phyloP scores from a whole-genome alignment of 2,888 invertebrate genomes.

The Coenonympha glycerion region DNA sequence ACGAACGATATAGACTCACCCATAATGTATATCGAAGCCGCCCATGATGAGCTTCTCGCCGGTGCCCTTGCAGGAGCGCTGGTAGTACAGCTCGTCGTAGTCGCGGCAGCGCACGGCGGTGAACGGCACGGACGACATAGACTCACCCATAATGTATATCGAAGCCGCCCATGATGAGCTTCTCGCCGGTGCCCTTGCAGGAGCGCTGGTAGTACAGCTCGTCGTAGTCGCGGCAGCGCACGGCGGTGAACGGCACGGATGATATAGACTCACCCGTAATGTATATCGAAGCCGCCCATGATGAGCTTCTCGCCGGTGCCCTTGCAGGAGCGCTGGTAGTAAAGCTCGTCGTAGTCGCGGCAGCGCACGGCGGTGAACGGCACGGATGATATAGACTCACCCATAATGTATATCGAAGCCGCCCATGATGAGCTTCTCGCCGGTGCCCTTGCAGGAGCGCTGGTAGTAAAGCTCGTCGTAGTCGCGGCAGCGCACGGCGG shows the following conservation, averaged over 20 bases:
- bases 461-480: slow-evolving; percentile 65
- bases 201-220: slow-evolving; percentile 63
- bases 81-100: slow-evolving; percentile 64
- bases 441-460: slow-evolving; percentile 63
- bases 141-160: no score
- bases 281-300: no score
- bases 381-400: no score
- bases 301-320: slow-evolving; percentile 69
- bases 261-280: no score
- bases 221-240: slow-evolving; percentile 62
- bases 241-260: slow-evolving; percentile 61
- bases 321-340: slow-evolving; percentile 58
- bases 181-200: slow-evolving; percentile 69
- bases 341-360: slow-evolving; percentile 60
- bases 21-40: slow-evolving; percentile 69
- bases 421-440: slow-evolving; percentile 70
- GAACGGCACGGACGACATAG: slow-evolving; percentile 59
- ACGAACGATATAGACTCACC: slow-evolving; percentile 54
- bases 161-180: no score
- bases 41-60: slow-evolving; percentile 73
- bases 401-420: slow-evolving; percentile 71
- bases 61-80: slow-evolving; percentile 61
- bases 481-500: slow-evolving; percentile 60
- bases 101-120: slow-evolving; percentile 63
- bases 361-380: no score